Base-by-base conservation (phyloP, 2,113 vertebrate species). In the Pampusana beccarii region DNA sequence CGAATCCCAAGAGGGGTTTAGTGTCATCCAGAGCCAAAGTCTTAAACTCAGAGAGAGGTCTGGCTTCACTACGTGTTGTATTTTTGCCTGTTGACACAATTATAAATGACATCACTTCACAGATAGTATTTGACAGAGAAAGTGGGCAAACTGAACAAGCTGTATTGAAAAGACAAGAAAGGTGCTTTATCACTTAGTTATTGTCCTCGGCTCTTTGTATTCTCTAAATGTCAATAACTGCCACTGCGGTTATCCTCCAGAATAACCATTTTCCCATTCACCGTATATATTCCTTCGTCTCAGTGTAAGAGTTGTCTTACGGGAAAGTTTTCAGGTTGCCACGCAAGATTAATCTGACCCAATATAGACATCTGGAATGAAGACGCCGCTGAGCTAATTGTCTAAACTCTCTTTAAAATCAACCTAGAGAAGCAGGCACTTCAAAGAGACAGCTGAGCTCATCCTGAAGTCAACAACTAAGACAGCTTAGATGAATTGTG, bases 251-350 rank as follows among this genome's bases (percentile, higher is more conserved):
- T 94, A 93, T 90, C 90, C 82, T 91, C 78, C 73, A 86, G 62
- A 91, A 83, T 72, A 97, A 91, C 77, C 40, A 90, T 94, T 97
- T 96, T 77, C 90, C 87, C 89, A 36, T 96, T 97, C 89, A 91
- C 91, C 72, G 72, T 96, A 65, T 80, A 7, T 94, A 89, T 88
- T 95, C 80, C 69, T 96, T 94, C 95, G 62, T 94, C 53, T 96
- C 57, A 31, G 61, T 13, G 6, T 75, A 82, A 72, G 75, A 65
- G 40, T 71, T 66, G 64, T 90, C 58, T 94, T 92, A 88, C 74
- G 95, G 86, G 64, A 66, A 80, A 66, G 83, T 97, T 96, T 97
- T 97, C 88, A 78, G 54, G 96, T 97, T 95, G 69, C 88, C 90
- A 84, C 88, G 42, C 93, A 96, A 94, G 93, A 75, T 89, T 79